These are phyloP conservation scores for Galerucella nymphaeae DNA, from an alignment of 2,888 invertebrate genomes.

Conservation along the genomic window DNA sequence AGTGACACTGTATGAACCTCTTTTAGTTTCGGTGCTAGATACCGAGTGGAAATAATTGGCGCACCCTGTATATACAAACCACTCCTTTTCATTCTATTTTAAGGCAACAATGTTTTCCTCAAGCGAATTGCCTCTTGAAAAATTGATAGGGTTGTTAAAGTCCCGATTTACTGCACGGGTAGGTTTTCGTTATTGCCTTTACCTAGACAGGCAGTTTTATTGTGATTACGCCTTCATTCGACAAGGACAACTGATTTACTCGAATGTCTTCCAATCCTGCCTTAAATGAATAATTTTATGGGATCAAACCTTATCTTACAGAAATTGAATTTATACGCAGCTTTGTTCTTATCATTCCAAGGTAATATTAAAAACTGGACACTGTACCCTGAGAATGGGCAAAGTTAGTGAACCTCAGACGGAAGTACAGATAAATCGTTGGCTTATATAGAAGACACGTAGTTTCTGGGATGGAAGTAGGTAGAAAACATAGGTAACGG, in stretches of 20 bases:
- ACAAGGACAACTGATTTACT: conserved; percentile 39
- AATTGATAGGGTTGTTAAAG: conserved; percentile 58
- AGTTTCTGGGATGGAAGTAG: too few species aligned
- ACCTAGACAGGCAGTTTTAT: conserved; percentile 53
- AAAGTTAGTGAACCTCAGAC: too few species aligned
- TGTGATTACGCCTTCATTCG: conserved; percentile 54
- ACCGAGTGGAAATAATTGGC: too few species aligned
- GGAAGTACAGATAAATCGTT: too few species aligned
- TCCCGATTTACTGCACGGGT: conserved; percentile 55
- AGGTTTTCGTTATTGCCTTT: conserved; percentile 55
- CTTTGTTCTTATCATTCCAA: conserved; percentile 18
- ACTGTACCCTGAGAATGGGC: too few species aligned
- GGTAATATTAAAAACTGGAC: too few species aligned
- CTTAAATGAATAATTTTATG: conserved; percentile 41
- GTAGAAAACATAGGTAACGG: too few species aligned
- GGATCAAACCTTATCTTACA: conserved; percentile 45
- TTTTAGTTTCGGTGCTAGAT: too few species aligned
- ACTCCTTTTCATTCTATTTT: conserved; percentile 25
- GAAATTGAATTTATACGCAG: conserved; percentile 34
- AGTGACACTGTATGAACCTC: too few species aligned
- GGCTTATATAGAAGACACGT: too few species aligned
- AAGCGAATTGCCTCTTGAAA: conserved; percentile 53
- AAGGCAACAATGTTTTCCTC: conserved; percentile 20
- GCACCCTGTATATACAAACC: neutral
- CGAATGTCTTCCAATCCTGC: conserved; percentile 46